A percentile compares a stretch with the other conserved stretches of the same genome.
These are phyloP conservation scores for Dryobota labecula DNA, from an alignment of 2,888 invertebrate genomes.

Conservation along the genomic window DNA sequence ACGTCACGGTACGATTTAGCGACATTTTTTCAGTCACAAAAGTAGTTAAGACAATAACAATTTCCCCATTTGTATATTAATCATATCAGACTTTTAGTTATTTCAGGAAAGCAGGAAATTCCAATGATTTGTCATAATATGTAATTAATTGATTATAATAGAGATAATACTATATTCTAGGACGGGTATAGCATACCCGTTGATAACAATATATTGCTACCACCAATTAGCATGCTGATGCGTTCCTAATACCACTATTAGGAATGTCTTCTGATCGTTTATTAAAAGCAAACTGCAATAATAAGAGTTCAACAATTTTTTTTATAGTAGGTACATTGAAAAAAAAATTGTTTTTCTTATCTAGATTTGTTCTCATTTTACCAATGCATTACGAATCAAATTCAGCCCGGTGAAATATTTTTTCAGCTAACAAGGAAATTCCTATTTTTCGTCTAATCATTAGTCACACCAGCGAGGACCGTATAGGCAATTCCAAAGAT, in stretches of 20 bases:
- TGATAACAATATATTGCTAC: constrained; percentile 20
- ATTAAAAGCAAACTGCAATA: neutral
- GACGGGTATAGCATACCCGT: neutral
- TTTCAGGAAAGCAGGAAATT: constrained; percentile 16
- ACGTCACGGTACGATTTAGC: too few relatives aligned
- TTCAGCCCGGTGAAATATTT: neutral
- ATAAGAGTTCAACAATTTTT: neutral
- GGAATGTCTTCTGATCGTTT: constrained; percentile 4
- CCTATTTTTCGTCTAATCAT: neutral
- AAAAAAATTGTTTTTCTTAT: neutral
- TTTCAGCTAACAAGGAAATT: neutral
- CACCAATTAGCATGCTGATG: constrained; percentile 27
- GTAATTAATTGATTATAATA: constrained; percentile 20
- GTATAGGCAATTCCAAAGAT: neutral
- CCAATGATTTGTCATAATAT: constrained; percentile 21
- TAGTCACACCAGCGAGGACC: neutral
- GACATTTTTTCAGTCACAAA: neutral
- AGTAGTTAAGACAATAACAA: neutral
- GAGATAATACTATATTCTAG: constrained; percentile 1
- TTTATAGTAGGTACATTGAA: too few relatives aligned
- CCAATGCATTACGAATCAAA: neutral
- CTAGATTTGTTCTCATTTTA: neutral
- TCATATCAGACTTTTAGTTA: constrained; percentile 1
- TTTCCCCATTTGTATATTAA: neutral
- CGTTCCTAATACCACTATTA: too few relatives aligned